Conservation (phyloP, 64 coral and sea anemone genomes). For the Pocillopora damicornis region DNA sequence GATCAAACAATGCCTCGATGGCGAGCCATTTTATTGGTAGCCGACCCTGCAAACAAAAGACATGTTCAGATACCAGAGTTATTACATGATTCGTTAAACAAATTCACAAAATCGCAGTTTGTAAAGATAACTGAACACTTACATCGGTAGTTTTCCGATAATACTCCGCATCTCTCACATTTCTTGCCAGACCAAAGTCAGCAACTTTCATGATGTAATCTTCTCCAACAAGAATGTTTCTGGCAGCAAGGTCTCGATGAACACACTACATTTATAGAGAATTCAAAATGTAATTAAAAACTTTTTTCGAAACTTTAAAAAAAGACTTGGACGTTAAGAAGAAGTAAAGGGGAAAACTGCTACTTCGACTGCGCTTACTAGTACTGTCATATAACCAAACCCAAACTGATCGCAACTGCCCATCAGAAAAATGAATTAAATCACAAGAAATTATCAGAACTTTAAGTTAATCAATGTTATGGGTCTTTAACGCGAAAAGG, state of each 20-base stretch:
- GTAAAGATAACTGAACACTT: conserved; percentile 4
- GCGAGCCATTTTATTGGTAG: conserved; percentile 97
- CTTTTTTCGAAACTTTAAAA: background rate
- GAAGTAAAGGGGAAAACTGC: too few species aligned
- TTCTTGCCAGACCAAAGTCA: conserved; percentile 94
- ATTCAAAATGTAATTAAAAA: background rate
- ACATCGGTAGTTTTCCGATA: conserved; percentile 98
- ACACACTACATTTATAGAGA: conserved; percentile 69
- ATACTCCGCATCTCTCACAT: conserved; percentile 91
- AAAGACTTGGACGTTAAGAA: too few species aligned
- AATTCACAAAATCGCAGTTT: background rate
- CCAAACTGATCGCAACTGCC: too few species aligned
- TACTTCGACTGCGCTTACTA: too few species aligned
- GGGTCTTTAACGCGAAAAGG: too few species aligned
- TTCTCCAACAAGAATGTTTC: conserved; percentile 95
- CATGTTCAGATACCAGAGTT: background rate
- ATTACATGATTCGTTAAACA: background rate
- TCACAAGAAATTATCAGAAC: too few species aligned
- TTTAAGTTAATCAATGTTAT: too few species aligned
- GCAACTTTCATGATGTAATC: conserved; percentile 99
- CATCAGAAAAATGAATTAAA: too few species aligned
- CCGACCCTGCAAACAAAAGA: conserved; percentile 63
- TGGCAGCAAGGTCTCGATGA: conserved; percentile 90
- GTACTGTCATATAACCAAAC: too few species aligned
- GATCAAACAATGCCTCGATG: conserved; percentile 94